These are phyloP conservation scores for Thamnophis sirtalis DNA, from an alignment of 2,113 vertebrate genomes.

Conservation along the genomic window DNA sequence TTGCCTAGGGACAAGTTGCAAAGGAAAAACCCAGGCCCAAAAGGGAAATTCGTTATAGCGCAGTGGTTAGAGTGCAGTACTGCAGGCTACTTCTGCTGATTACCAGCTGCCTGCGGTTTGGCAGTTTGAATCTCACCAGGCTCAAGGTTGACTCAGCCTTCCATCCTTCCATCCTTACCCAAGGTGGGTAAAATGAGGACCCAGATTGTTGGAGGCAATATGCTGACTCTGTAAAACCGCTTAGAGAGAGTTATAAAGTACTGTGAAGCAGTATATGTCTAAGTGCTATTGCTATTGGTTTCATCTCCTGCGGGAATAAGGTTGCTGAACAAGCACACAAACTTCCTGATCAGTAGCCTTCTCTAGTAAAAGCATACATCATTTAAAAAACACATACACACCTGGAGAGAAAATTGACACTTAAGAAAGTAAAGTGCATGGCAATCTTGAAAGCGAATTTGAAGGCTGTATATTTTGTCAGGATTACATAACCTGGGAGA, in stretches of 20 bases:
- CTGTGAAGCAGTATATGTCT: too few relatives aligned
- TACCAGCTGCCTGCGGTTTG: too few relatives aligned
- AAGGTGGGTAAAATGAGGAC: too few relatives aligned
- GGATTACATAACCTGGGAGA: not conserved
- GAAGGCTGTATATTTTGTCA: not conserved
- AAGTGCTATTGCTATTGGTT: not conserved
- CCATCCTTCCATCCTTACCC: too few relatives aligned
- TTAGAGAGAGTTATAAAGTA: too few relatives aligned
- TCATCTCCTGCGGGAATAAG: conserved; percentile 14
- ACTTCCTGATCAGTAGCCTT: conserved; percentile 3
- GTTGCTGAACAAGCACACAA: conserved; percentile 28
- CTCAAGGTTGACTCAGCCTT: too few relatives aligned
- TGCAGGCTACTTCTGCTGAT: too few relatives aligned
- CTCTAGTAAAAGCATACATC: not conserved
- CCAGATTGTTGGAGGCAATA: too few relatives aligned
- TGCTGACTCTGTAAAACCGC: too few relatives aligned
- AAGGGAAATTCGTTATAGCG: not conserved
- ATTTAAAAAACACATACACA: conserved; percentile 15
- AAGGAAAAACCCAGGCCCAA: not conserved
- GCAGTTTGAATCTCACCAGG: too few relatives aligned
- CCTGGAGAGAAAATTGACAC: not conserved
- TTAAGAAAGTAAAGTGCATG: not conserved
- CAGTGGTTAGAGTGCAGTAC: too few relatives aligned
- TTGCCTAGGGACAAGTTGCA: not conserved
- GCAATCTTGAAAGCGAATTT: not conserved